Base-by-base conservation (phyloP, 2,113 vertebrate species). In the Atrichornis clamosus region DNA sequence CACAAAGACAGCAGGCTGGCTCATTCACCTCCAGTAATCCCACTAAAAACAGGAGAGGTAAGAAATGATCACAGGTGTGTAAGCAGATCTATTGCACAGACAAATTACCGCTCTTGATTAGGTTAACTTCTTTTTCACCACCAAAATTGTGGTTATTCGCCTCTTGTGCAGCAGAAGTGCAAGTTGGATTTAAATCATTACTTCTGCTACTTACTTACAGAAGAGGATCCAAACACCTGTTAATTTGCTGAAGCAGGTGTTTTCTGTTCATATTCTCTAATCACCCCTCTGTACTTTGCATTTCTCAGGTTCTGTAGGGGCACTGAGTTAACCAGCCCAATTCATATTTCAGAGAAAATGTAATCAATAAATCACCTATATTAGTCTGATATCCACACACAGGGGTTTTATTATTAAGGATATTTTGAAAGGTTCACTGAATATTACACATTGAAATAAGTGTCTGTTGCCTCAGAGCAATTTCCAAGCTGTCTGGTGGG, bases 401-500 rank as follows among this genome's bases (percentile, higher is more conserved):
- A 12, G 47, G 59, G 12, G 60, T 78, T 96, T 95, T 95, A 96
- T 97, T 97, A 98, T 97, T 95, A 97, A 97, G 87, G 62, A 90
- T 94, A 96, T 93, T 97, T 95, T 94, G 86, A 97, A 97, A 87
- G 91, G 97, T 96, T 98, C 94, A 96, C 65, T 97, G 95, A 97
- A 97, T 98, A 98, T 97, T 97, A 93, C 90, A 96, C 90, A 98
- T 95, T 93, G 88, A 97, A 98, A 97, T 96, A 96, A 96, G 91
- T 93, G 87, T 88, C 95, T 97, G 62, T 89, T 97, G 75, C 89
- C 95, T 96, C 32, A 13, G 89, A 97, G 92, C 96, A 98, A 97
- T 98, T 98, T 97, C 59, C 60, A 96, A 94, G 82, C 78, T 96
- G 95, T 97, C 96, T 97, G 92, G 84, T 94, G 96, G 93, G 95